Evolutionary conservation across 2,888 invertebrate genomes (phyloP).

Genomic region (Pyrocoelia pectoralis): DNA sequence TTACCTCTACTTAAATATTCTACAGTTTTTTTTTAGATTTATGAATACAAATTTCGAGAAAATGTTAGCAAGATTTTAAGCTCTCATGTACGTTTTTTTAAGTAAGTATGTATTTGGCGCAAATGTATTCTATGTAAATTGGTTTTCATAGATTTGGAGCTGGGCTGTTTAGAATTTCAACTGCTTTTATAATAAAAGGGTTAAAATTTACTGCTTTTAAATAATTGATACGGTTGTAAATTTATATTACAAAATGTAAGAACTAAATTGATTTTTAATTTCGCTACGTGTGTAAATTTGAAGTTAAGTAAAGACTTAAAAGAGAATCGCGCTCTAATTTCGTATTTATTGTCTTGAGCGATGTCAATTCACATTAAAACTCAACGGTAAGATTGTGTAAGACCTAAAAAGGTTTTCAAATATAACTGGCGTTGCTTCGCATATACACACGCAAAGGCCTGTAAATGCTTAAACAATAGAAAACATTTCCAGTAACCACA

Average conservation of each 20-base stretch:
- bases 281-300: neutral
- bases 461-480: no score
- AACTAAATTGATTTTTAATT: neutral
- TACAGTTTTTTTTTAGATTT: neutral
- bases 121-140: constrained; percentile 1
- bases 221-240: neutral
- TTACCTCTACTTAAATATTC: no score
- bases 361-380: no score
- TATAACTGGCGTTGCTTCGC: no score
- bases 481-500: no score
- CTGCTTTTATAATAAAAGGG: neutral
- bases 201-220: neutral
- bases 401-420: no score
- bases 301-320: no score
- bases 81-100: neutral
- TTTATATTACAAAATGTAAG: neutral
- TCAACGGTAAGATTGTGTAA: no score
- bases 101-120: neutral
- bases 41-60: neutral
- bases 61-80: neutral
- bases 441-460: no score
- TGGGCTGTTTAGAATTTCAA: neutral
- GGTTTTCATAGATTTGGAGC: neutral
- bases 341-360: no score
- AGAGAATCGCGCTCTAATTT: no score